Evolutionary conservation across 2,113 vertebrate species (phyloP), one percentile per base, ranked within the genome.

Genomic region (Alethe castanea): DNA sequence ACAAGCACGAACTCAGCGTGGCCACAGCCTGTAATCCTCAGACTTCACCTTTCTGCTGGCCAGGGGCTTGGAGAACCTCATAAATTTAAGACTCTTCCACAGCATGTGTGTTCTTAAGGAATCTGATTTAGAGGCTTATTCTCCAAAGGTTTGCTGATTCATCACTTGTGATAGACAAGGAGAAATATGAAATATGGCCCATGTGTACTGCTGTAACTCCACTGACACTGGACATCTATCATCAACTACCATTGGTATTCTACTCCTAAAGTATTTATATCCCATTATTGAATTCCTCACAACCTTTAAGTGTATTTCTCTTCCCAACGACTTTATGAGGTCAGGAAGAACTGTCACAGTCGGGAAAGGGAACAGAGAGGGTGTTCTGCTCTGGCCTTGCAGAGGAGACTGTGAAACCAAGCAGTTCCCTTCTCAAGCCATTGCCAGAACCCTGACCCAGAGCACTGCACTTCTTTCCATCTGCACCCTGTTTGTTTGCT

Each of bases 121-220:
- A 74, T 88, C 59, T 78, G 79, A 85, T 95, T 92, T 76, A 82
- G 81, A 86, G 52, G 47, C 71, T 93, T 86, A 18, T 66, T 90
- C 91, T 88, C 82, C 67, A 50, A 54, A 83, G 80, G 81, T 70
- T 90, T 91, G 82, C 73, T 66, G 71, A 70, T 74, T 87, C 90
- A 92, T 62, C 35, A 33, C 38, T 40, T 73, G 86, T 82, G 53
- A 66, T 22, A 52, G 87, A 54, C 54, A 85, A 79, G 42, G 31
- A 91, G 45, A 94, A 93, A 77, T 47, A 38, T 64, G 73, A 89
- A 95, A 88, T 82, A 52, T 7, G 33, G 89, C 66, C 91, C 70
- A 12, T 22, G 35, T 50, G 71, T 59, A 52, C 85, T 52, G 71
- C 92, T 94, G 38, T 31, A 94, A 59, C 59, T 86, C 71, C 54